Percentiles rank a stretch among this genome's conserved stretches.
Evolutionary conservation across 2,888 invertebrate genomes (phyloP).

Genomic region (Mactromeris polynyma): DNA sequence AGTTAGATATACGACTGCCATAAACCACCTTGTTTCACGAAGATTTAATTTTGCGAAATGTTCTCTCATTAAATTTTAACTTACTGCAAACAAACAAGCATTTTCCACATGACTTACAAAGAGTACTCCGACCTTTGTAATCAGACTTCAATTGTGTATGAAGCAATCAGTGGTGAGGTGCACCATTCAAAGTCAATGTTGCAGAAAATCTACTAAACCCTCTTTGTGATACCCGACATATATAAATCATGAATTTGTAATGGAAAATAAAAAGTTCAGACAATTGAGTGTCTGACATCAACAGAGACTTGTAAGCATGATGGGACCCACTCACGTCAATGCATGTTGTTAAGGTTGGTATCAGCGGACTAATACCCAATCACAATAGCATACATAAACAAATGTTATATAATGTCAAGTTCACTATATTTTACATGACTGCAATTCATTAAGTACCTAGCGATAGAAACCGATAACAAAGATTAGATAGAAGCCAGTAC

Average conservation of each 20-base stretch:
- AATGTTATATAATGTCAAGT: background rate
- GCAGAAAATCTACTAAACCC: constrained; percentile 23
- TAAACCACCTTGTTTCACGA: background rate
- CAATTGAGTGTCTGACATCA: background rate
- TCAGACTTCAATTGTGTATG: background rate
- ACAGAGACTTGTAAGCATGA: background rate
- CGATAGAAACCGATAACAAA: background rate
- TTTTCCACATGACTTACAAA: background rate
- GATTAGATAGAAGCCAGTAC: too few species aligned
- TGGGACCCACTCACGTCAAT: background rate
- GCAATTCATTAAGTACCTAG: background rate
- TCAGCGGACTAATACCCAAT: background rate
- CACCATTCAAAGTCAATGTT: constrained; percentile 27
- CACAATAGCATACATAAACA: background rate
- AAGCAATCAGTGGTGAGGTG: constrained; percentile 1
- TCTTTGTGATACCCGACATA: background rate
- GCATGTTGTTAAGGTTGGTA: background rate
- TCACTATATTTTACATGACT: background rate
- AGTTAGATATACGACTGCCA: too few species aligned
- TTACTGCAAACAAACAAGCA: background rate
- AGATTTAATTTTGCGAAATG: background rate
- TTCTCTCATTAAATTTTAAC: background rate
- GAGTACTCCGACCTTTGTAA: background rate
- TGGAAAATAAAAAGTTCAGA: background rate
- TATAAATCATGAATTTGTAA: background rate